Percentiles rank a stretch among this genome's conserved stretches.
Conservation (phyloP, 2,888 invertebrate species). For the Acheta domesticus region DNA sequence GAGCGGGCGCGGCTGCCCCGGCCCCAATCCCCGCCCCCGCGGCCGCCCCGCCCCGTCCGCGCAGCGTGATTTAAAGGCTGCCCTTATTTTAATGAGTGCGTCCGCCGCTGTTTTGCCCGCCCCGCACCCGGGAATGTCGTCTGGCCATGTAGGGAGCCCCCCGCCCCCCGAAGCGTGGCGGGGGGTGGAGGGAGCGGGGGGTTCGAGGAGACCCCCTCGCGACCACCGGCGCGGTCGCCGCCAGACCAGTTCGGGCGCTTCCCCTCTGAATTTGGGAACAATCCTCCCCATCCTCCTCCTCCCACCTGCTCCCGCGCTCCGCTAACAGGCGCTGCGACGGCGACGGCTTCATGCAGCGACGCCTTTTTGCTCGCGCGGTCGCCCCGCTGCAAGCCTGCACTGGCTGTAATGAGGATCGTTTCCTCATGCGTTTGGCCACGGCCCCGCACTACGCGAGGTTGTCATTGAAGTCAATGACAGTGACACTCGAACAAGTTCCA, state of each 20-base stretch:
- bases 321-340: too few relatives aligned
- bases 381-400: too few relatives aligned
- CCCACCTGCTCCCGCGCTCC: too few relatives aligned
- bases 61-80: conserved; percentile 7
- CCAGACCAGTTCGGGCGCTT: neutral
- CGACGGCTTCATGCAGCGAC: too few relatives aligned
- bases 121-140: neutral
- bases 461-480: too few relatives aligned
- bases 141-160: neutral
- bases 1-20: neutral
- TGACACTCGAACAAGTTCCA: too few relatives aligned
- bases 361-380: too few relatives aligned
- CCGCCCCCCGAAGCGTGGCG: neutral
- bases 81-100: neutral
- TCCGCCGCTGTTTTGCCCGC: neutral
- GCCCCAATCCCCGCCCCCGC: neutral
- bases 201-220: neutral
- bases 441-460: too few relatives aligned
- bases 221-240: neutral
- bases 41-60: neutral
- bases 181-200: neutral
- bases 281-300: neutral
- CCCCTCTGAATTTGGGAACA: neutral
- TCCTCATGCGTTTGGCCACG: too few relatives aligned
- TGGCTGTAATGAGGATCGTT: too few relatives aligned